phyloP scores from a whole-genome alignment of 2,797 vertebrate species.

The Eulemur mongoz region DNA sequence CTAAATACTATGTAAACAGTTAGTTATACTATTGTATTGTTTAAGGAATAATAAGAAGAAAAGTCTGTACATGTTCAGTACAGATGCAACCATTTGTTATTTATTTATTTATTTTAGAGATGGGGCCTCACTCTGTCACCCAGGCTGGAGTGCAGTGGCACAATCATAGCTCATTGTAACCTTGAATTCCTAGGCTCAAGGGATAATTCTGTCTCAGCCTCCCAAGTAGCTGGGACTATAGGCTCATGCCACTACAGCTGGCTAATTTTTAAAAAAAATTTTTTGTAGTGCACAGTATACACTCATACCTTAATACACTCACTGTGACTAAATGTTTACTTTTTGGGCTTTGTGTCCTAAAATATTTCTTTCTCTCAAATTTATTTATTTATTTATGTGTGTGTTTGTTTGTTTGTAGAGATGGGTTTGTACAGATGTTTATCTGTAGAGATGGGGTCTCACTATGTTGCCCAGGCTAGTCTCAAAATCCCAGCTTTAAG shows the following conservation, averaged over 20 bases:
- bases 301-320: too few species aligned
- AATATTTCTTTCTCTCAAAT: too few species aligned
- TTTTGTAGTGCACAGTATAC: too few species aligned
- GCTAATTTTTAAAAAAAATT: not conserved
- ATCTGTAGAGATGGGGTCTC: not conserved
- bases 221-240: not conserved
- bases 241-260: not conserved
- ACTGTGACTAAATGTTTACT: too few species aligned
- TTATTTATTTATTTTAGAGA: not conserved
- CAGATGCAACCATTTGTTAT: too few species aligned
- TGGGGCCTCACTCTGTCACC: not conserved
- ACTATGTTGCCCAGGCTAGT: not conserved
- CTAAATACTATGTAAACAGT: not conserved
- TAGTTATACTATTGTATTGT: too few species aligned
- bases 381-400: too few species aligned
- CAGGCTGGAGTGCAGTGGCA: not conserved
- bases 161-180: not conserved
- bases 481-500: not conserved
- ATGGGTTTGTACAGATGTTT: too few species aligned
- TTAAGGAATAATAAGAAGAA: not conserved
- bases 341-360: too few species aligned
- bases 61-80: not conserved
- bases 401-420: not conserved
- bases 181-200: not conserved
- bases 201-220: not conserved